These are phyloP conservation scores for Lamprologus speciosus DNA, from an alignment of 2,113 vertebrate species.

Conservation along the genomic window DNA sequence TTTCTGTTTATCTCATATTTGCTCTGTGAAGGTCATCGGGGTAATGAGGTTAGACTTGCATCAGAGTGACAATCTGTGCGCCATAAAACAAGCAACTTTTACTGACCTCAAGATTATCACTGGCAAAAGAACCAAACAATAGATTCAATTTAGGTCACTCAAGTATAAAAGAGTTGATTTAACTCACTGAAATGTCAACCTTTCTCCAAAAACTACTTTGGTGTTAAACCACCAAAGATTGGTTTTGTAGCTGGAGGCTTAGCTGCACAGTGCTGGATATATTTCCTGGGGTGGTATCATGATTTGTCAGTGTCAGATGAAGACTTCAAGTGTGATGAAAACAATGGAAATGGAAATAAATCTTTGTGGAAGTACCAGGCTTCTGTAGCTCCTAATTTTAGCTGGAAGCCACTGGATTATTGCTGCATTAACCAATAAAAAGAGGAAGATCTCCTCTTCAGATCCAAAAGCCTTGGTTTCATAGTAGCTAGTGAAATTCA, in stretches of 20 bases:
- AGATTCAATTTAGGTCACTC: neutral
- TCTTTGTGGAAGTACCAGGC: rapidly evolving
- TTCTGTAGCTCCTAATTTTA: neutral
- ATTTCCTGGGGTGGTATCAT: neutral
- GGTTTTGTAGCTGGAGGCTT: neutral
- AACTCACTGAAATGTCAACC: neutral
- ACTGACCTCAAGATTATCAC: neutral
- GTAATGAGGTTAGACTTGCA: neutral
- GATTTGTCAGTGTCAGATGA: neutral
- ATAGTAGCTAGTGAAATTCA: neutral
- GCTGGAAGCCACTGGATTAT: rapidly evolving
- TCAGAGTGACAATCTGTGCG: neutral
- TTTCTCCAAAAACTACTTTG: neutral
- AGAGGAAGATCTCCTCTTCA: neutral
- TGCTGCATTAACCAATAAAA: neutral
- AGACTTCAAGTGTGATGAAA: neutral
- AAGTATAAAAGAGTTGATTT: neutral
- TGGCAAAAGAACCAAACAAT: neutral
- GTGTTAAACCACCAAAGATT: neutral
- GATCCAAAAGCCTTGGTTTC: neutral
- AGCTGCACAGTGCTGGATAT: neutral
- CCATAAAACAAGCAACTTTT: neutral
- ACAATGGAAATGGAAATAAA: neutral
- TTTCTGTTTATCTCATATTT: neutral
- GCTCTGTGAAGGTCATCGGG: neutral